Percentiles rank a stretch among this genome's conserved stretches.
These are phyloP conservation scores for Leptobrachium ailaonicum DNA, from an alignment of 2,113 vertebrate genomes.

Conservation along the genomic window DNA sequence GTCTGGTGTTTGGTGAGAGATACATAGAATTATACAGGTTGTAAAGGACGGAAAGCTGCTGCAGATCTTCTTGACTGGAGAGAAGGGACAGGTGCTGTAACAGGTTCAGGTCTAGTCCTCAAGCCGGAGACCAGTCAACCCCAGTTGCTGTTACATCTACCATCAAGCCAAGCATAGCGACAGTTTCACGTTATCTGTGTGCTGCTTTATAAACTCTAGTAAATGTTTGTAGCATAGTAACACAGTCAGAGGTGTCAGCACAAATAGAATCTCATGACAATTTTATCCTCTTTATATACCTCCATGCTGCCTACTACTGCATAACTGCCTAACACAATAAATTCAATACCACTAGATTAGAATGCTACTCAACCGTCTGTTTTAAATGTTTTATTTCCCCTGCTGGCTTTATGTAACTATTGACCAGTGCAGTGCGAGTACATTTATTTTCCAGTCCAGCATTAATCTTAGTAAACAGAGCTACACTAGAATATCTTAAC, in stretches of 20 bases:
- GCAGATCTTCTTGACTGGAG: no score
- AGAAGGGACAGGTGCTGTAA: no score
- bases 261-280: conserved; percentile 32
- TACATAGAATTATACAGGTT: no score
- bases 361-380: conserved; percentile 56
- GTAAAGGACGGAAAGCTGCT: no score
- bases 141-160: neutral
- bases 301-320: conserved; percentile 37
- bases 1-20: no score
- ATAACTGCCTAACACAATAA: conserved; percentile 54
- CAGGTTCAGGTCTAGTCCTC: no score
- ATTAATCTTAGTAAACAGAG: conserved; percentile 66
- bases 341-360: conserved; percentile 56
- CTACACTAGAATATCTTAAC: conserved; percentile 61
- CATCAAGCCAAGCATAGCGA: neutral
- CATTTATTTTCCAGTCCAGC: conserved; percentile 57
- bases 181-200: neutral
- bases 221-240: conserved; percentile 12
- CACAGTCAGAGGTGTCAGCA: conserved; percentile 33
- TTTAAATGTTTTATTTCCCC: conserved; percentile 57
- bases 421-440: conserved; percentile 49
- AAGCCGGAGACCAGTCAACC: no score
- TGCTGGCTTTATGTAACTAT: conserved; percentile 61
- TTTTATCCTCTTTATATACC: conserved; percentile 49
- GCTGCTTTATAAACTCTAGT: neutral